Base-by-base conservation (phyloP, 2,888 invertebrate species). In the Aethes cnicana region DNA sequence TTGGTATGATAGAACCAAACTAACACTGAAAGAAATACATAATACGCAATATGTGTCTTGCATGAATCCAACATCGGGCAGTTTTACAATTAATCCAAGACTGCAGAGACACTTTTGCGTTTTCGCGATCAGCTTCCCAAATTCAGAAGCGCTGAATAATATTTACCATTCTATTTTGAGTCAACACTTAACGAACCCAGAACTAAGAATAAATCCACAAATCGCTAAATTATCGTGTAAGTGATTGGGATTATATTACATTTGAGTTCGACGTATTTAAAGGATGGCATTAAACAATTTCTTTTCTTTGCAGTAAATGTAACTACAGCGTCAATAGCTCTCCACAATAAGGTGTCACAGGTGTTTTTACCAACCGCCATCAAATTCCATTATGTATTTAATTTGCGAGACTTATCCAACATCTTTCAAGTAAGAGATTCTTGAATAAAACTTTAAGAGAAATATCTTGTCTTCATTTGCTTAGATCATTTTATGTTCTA, bases 61-160 rank as follows among this genome's bases (percentile, higher is more conserved):
- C 76, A 98, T 98, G 98, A 98, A 98, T 86, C 98, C 98, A 0
- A 98, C 98, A 0, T 97, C 98, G 17, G 98, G 98, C 37, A 97
- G 97, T 72, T 98, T 98, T 70, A 98, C 98, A 2, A 97, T 98
- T 59, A 98, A 98, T 88, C 97, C 98, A 0, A 92, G 98, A 58
- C 90, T 98, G 5, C 98, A 98, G 76, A 90, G 97, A 42, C 97
- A 97, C 76, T 97, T 97, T 73, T 94, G 95, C 68, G 96, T 97
- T 0, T 95, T 97, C 74, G 96, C 96, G 2, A 94, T 97, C 25
- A 95, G 94, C 77, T 94, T 94, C 63, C 97, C 97, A 0, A 94
- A 95, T 59, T 74, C 81, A 5, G 98, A 98, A 39, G 95, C 98
- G 0, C 88, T 98, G 53, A 94, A 93, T 50, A 94, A 93, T 25